These are phyloP conservation scores for Thalpophila matura DNA, from an alignment of 2,888 invertebrate species.

Conservation along the genomic window DNA sequence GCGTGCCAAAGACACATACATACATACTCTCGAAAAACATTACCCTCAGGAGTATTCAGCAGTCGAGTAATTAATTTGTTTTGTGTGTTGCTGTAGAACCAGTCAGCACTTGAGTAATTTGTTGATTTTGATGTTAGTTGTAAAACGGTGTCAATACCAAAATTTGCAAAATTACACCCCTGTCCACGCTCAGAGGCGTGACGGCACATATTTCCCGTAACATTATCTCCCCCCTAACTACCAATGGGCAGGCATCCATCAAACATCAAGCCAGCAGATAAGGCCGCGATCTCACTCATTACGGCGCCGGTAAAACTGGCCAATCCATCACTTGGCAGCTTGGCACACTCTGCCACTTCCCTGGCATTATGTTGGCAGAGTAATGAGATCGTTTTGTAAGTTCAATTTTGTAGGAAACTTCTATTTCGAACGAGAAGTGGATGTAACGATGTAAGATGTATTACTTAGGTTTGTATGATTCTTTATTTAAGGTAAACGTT, in stretches of 20 bases:
- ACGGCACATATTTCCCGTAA: slow-evolving; percentile 44
- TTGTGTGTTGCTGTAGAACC: no score
- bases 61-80: no score
- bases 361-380: slow-evolving; percentile 51
- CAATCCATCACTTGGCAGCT: slow-evolving; percentile 61
- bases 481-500: background rate
- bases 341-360: slow-evolving; percentile 47
- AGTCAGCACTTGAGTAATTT: no score
- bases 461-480: slow-evolving; percentile 9
- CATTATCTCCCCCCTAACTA: slow-evolving; percentile 54
- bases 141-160: background rate
- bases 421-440: background rate
- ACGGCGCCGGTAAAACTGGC: slow-evolving; percentile 61
- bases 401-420: slow-evolving; percentile 39
- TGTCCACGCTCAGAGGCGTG: slow-evolving; percentile 32
- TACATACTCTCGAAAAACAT: no score
- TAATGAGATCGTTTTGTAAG: slow-evolving; percentile 61
- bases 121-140: no score
- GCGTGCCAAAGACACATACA: no score
- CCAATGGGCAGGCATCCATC: slow-evolving; percentile 60
- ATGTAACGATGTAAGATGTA: slow-evolving; percentile 30
- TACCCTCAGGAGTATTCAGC: no score
- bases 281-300: slow-evolving; percentile 65
- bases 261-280: slow-evolving; percentile 63
- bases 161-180: background rate